Evolutionary conservation across 1,140 invertebrate species (phyloP).

Genomic region (Dendroctonus ponderosae): DNA sequence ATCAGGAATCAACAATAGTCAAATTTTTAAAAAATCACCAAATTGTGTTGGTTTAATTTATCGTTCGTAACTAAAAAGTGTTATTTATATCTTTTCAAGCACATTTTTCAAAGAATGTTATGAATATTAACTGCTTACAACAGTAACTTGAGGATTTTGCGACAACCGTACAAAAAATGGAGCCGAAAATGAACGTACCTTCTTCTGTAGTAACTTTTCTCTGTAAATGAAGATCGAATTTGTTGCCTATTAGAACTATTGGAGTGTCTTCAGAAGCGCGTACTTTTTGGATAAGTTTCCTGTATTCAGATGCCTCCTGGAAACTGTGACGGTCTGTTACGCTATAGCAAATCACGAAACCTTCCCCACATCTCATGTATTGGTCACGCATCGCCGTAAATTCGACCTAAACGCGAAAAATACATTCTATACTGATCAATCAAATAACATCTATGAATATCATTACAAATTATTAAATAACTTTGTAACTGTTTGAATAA

Average conservation of each 20-base stretch:
- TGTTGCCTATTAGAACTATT: conserved; percentile 97
- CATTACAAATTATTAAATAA: neutral
- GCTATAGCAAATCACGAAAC: conserved; percentile 88
- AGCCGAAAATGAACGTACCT: conserved; percentile 55
- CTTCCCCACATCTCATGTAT: conserved; percentile 97
- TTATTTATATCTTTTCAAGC: too few relatives aligned
- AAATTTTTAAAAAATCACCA: too few relatives aligned
- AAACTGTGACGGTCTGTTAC: conserved; percentile 80
- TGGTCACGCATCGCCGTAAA: conserved; percentile 96
- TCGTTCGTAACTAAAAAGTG: too few relatives aligned
- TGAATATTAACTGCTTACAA: too few relatives aligned
- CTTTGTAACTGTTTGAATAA: neutral
- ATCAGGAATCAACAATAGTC: too few relatives aligned
- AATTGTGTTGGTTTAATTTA: too few relatives aligned
- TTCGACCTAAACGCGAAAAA: conserved; percentile 62
- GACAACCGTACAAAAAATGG: too few relatives aligned
- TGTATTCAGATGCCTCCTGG: conserved; percentile 81
- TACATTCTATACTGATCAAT: conserved; percentile 1
- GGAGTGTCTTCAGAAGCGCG: conserved; percentile 97
- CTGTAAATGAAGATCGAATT: conserved; percentile 89
- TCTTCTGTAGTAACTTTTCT: conserved; percentile 73
- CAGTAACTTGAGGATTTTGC: too few relatives aligned
- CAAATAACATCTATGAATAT: neutral
- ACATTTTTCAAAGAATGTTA: too few relatives aligned
- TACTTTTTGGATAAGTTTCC: conserved; percentile 94